Conservation (phyloP, 2,113 vertebrate species). For the Dasyurus viverrinus region DNA sequence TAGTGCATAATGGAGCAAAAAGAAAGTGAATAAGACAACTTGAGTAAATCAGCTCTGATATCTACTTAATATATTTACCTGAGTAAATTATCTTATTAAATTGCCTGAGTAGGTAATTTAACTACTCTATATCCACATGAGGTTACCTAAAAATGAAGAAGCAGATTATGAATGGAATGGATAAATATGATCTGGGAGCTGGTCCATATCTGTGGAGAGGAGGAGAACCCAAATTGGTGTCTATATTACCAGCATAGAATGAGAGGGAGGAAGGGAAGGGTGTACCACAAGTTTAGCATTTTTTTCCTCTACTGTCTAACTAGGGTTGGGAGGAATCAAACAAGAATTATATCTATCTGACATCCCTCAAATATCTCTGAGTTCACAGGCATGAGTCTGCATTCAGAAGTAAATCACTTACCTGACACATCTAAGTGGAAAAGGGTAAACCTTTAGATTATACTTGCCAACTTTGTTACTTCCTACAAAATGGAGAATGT, state of each 20-base stretch:
- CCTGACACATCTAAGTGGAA: not conserved
- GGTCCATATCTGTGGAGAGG: not conserved
- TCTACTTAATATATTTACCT: not conserved
- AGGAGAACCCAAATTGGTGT: not conserved
- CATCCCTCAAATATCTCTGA: not conserved
- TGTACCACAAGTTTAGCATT: not conserved
- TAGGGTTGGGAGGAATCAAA: not conserved
- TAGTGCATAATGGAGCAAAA: not conserved
- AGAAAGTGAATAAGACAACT: not conserved
- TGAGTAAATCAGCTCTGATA: not conserved
- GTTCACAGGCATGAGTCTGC: not conserved
- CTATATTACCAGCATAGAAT: not conserved
- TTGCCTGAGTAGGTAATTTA: not conserved
- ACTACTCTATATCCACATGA: not conserved
- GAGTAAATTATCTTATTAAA: too few relatives aligned
- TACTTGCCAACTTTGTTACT: not conserved
- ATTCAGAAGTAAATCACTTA: not conserved
- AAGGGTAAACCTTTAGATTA: not conserved
- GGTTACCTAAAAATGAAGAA: not conserved
- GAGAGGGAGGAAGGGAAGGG: not conserved
- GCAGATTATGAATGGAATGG: not conserved
- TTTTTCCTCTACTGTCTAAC: not conserved
- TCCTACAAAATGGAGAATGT: not conserved
- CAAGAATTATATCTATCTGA: not conserved
- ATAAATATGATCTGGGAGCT: not conserved